Evolutionary conservation across 2,797 vertebrate species (phyloP), one percentile per base, ranked within the genome.

Genomic region (Lacerta viridis): DNA sequence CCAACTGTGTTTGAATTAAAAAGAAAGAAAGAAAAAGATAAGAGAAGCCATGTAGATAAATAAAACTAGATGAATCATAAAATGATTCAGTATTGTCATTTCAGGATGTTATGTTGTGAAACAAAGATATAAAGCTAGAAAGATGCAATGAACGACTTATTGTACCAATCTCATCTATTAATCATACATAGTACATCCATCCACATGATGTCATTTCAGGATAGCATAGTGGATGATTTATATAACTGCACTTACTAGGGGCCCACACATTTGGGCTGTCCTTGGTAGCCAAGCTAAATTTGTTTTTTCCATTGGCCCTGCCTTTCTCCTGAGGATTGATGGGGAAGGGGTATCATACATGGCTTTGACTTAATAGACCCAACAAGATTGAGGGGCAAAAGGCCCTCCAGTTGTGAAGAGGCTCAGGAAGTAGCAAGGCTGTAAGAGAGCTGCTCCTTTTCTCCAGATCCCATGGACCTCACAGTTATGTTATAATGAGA

Each of bases 41-140:
- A 78, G 36, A 79, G 55, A 83, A 85, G 79, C 20, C 41, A 80
- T 50, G 9, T 82, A 79, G 87, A 23, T 1, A 80, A 83, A 18
- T 81, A 3, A 6, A 89, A 41, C 4, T 86, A 69, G 4, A 76
- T 7, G 46, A 72, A 75, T 80, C 8, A n/a, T 2, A 4, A 0
- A 75, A 13, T 69, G 41, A 80, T 27, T 13, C 33, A 69, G 4
- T 78, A 83, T 61, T 15, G 74, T 80, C 27, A 6, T 10, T 79
- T 15, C 1, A 75, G 43, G 8, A 64, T 78, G 11, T n/a, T 33
- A 29, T 5, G 80, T 86, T 80, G 27, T 88, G 61, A 85, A 84
- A 76, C 39, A 15, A 36, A 69, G 6, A 50, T 46, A 9, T 5
- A 80, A 36, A 83, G 3, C 11, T 86, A 0, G 68, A 64, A 36